A percentile compares a stretch with the other conserved stretches of the same genome.
phyloP scores from a whole-genome alignment of 2,888 invertebrate species.

The Acanthopleura granulata region DNA sequence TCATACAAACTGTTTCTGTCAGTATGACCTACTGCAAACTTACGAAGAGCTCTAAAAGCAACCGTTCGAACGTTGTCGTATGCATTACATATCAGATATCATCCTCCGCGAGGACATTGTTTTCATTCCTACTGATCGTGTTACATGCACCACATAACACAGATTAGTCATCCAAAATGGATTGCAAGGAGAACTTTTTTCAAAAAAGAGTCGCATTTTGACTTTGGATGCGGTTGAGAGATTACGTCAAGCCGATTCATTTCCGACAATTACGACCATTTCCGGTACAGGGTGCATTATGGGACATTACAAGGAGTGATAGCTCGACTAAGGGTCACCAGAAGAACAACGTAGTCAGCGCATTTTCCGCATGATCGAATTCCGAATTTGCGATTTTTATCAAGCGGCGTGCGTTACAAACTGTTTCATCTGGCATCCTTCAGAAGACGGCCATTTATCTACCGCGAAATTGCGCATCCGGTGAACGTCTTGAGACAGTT shows the following conservation, averaged over 20 bases:
- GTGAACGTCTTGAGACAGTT: neutral
- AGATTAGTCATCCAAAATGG: too few species aligned
- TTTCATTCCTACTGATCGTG: neutral
- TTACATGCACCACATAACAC: too few species aligned
- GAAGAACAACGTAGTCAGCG: neutral
- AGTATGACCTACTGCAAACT: too few species aligned
- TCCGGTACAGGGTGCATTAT: neutral
- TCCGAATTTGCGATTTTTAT: neutral
- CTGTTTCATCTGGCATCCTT: neutral
- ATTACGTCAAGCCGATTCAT: neutral
- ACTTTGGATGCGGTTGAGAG: neutral
- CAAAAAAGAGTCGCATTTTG: neutral
- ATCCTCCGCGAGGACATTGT: neutral
- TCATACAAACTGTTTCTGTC: too few species aligned
- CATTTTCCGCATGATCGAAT: neutral
- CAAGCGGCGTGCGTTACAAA: neutral
- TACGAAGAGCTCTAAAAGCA: too few species aligned
- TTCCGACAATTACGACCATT: conserved; percentile 5
- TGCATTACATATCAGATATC: too few species aligned
- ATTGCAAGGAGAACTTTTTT: too few species aligned
- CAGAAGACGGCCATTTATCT: conserved; percentile 3
- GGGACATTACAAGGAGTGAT: neutral
- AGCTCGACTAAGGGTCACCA: neutral
- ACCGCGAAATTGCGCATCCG: neutral
- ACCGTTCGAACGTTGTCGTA: too few species aligned